Base-by-base conservation (phyloP, 1,140 invertebrate species). In the Ips nitidus region DNA sequence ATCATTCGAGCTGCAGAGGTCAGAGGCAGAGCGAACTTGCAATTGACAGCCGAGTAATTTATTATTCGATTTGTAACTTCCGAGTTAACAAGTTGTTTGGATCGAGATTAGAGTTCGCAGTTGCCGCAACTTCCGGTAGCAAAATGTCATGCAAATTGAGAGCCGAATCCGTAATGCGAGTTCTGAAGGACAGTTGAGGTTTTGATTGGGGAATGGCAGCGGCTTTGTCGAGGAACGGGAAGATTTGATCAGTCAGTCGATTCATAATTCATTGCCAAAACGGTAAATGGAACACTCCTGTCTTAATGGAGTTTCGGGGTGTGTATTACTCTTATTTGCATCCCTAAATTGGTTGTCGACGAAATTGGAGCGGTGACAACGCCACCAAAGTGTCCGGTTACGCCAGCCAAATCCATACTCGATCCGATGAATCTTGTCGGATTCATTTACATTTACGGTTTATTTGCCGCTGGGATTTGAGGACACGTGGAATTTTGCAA, bases 61-160 rank as follows among this genome's bases (percentile, higher is more conserved):
- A 64, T 64, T 52, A 64, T 64, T 64, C 65, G 65, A 66, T 66
- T 66, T 66, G 65, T 66, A 66, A 66, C 55, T 66, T 66, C 43
- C n/a, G 7, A 66, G 56, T 59, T 66, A 66, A 66, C 65, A 66
- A 66, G 65, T 66, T 66, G 65, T 66, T 59, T 39, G 65, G 55
- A 58, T 47, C 43, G 42, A 50, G 65, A 66, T 66, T 66, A 59
- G 45, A 66, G 65, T 66, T 61, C 41, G 66, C 3, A 68, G 57
- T 68, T 68, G 43, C 50, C 47, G 43, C 66, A 60, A 60, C 66
- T 68, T 68, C 66, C 66, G 56, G 66, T 47, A 41, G 43, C 42
- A 41, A 68, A 60, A 68, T 68, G 66, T 60, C 66, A 68, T 68
- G 66, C 66, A 68, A 68, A 68, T 68, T 68, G 57, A 60, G 56